Percentiles rank a stretch among this genome's conserved stretches.
phyloP scores from a whole-genome alignment of 1,140 invertebrate genomes.

The Drosophila busckii region DNA sequence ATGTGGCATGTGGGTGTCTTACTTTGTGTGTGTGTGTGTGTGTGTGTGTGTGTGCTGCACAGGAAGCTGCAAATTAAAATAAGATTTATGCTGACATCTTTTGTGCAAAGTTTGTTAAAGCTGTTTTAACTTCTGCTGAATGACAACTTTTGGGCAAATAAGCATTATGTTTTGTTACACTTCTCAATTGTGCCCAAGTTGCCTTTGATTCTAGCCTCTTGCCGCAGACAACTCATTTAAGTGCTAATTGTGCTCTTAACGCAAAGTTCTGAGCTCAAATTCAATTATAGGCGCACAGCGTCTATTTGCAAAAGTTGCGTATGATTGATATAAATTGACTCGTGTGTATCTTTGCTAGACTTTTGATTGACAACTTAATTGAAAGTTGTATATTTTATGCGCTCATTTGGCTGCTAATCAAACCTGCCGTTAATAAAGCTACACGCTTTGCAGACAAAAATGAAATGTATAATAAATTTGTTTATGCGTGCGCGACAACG shows the following conservation, averaged over 20 bases:
- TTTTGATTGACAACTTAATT: conserved; percentile 71
- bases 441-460: conserved; percentile 11
- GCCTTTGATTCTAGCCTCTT: conserved; percentile 2
- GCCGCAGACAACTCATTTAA: conserved; percentile 9
- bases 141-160: background rate
- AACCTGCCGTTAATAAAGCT: conserved; percentile 44
- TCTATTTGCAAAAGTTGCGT: conserved; percentile 26
- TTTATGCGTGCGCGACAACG: conserved; percentile 32
- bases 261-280: conserved; percentile 47
- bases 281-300: conserved; percentile 48
- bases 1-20: conserved; percentile 33
- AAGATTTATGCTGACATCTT: conserved; percentile 41
- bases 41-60: conserved; percentile 1
- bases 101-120: background rate
- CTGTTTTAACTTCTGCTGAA: background rate
- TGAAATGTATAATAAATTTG: conserved; percentile 58
- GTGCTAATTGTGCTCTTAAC: conserved; percentile 37
- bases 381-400: conserved; percentile 27
- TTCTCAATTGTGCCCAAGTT: background rate
- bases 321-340: conserved; percentile 74
- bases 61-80: conserved; percentile 41
- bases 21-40: conserved; percentile 1
- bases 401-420: conserved; percentile 33
- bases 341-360: conserved; percentile 13
- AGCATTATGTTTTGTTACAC: background rate